Base-by-base conservation (phyloP, 2,888 invertebrate species). In the Linnaemya vulpina region DNA sequence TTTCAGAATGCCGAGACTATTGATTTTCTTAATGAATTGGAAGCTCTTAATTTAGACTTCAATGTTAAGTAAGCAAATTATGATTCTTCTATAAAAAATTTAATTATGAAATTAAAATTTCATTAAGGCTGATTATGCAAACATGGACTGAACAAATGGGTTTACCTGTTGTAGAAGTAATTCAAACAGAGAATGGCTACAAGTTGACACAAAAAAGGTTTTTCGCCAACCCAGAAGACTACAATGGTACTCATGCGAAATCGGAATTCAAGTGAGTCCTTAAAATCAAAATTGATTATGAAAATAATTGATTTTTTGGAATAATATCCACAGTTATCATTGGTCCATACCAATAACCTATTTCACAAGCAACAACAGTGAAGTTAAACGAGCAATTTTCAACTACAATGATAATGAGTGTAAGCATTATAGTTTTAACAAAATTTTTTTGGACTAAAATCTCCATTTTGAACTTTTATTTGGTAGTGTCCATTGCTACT, bases 111-210 rank as follows among this genome's bases (percentile, higher is more conserved):
- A 38, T 11, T n/a, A 0, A 5, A 58, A 0, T 17, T 87, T 46
- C 85, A 88, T 80, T 82, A 83, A 94, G 94, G 7, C 90, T 94
- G 53, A 94, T 97, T 82, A 96, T 98, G 96, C 95, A 96, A 89
- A 97, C 97, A 0, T 98, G 97, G 96, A 98, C 97, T 0, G 94
- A 94, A 55, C 98, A 98, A 92, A 97, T 96, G 96, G 98, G 98
- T 0, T 96, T 95, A 89, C 98, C 98, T 0, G 93, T 98, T 0
- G 93, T 98, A 3, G 94, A 93, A 1, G 95, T 96, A 1, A 90
- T 89, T 0, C 93, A 92, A 67, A 92, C 90, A 13, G 93, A 91
- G 9, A 92, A 93, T 51, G 93, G 92, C 0, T 95, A 94, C 86
- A 93, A 93, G 5, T 92, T 97, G 4, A 95, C 94, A 0, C 98